These are phyloP conservation scores for Jaculus jaculus DNA, from an alignment of 2,113 vertebrate species.

Conservation along the genomic window DNA sequence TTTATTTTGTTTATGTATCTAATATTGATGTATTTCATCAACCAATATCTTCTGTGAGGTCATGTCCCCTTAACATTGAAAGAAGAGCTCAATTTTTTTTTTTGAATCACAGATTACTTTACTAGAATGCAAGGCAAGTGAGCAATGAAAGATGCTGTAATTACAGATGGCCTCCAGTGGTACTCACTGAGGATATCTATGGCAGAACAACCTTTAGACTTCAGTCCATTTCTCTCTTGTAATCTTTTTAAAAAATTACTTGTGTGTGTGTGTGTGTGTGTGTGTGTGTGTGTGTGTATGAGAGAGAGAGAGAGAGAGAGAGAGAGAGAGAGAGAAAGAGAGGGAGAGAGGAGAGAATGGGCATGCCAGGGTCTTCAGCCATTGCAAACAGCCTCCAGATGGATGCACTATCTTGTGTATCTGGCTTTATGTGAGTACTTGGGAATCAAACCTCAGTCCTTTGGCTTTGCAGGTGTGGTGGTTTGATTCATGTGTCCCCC, in stretches of 20 bases:
- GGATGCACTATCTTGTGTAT: no score
- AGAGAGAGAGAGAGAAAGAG: no score
- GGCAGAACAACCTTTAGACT: not conserved
- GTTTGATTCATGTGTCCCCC: no score
- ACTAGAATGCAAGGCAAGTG: not conserved
- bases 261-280: no score
- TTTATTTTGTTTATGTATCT: conserved; percentile 62
- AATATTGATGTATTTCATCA: conserved; percentile 43
- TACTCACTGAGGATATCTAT: not conserved
- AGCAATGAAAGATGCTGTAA: not conserved
- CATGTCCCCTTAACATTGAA: not conserved
- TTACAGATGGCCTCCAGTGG: not conserved
- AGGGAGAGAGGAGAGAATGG: no score
- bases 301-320: no score
- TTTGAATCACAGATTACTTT: not conserved
- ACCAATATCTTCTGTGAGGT: conserved; percentile 5
- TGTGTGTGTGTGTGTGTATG: no score
- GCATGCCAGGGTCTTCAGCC: no score
- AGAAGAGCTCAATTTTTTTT: not conserved
- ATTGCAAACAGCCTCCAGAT: no score
- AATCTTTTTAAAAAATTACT: not conserved
- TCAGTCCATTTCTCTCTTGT: not conserved
- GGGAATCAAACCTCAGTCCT: no score
- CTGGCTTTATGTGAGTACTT: no score
- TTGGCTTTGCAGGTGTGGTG: no score